phyloP scores from a whole-genome alignment of 1,140 invertebrate genomes.

The Pogonomyrmex barbatus region DNA sequence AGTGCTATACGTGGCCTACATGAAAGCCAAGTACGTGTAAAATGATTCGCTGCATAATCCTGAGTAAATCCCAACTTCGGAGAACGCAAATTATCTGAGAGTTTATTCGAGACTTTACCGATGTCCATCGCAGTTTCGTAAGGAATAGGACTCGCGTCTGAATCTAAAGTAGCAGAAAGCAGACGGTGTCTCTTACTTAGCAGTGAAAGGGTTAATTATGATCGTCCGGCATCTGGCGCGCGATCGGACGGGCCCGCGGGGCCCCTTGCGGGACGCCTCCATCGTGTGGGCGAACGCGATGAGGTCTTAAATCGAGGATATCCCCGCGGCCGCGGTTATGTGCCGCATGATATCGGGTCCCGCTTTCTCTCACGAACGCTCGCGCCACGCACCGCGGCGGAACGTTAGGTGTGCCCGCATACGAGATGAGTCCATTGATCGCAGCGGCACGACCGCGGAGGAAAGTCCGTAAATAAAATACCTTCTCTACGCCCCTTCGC shows the following conservation, averaged over 20 bases:
- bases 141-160: constrained; percentile 25
- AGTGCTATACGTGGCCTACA: not conserved
- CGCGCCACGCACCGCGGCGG: constrained; percentile 58
- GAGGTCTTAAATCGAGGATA: constrained; percentile 59
- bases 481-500: constrained; percentile 14
- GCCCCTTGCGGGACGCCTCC: constrained; percentile 2
- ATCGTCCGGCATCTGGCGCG: constrained; percentile 44
- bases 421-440: constrained; percentile 64
- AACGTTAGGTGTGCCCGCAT: constrained; percentile 63
- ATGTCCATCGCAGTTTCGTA: constrained; percentile 30
- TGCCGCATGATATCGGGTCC: constrained; percentile 50
- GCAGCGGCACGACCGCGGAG: constrained; percentile 34
- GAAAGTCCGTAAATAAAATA: constrained; percentile 39
- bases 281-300: constrained; percentile 51
- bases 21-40: not conserved
- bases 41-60: not conserved
- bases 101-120: not conserved
- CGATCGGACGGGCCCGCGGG: constrained; percentile 7
- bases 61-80: not conserved
- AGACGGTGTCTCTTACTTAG: constrained; percentile 49
- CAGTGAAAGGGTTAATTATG: constrained; percentile 60
- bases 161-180: constrained; percentile 58
- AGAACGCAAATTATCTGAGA: not conserved
- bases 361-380: constrained; percentile 66
- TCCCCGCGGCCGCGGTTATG: constrained; percentile 43